Evolutionary conservation across 2,888 invertebrate species (phyloP).

Genomic region (Mimas tiliae): DNA sequence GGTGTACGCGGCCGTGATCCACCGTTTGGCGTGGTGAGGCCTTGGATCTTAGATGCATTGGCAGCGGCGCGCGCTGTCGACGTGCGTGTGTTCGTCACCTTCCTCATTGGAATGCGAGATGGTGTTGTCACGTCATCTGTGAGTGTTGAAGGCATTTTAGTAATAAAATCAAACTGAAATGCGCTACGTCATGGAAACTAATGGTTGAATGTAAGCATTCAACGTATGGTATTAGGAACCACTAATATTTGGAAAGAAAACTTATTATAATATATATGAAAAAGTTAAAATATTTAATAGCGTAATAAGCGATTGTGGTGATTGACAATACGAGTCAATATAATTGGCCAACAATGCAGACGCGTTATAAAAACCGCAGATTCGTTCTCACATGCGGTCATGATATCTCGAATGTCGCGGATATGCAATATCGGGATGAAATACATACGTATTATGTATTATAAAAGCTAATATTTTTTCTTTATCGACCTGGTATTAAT

Average conservation of each 20-base stretch:
- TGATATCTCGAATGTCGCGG: neutral
- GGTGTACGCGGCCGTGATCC: constrained; percentile 89
- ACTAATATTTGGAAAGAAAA: no score
- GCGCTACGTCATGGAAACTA: neutral
- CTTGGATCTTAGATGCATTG: constrained; percentile 82
- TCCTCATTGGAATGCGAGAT: constrained; percentile 92
- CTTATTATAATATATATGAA: no score
- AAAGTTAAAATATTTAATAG: no score
- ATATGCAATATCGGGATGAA: neutral
- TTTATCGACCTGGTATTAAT: neutral
- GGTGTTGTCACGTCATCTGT: constrained; percentile 90
- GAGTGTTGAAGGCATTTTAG: neutral
- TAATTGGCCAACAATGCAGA: neutral
- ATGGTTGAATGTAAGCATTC: neutral
- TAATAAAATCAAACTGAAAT: neutral
- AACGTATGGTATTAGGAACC: no score
- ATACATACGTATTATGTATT: neutral
- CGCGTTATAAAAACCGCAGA: constrained; percentile 2
- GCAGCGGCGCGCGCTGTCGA: constrained; percentile 84
- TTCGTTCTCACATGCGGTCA: neutral
- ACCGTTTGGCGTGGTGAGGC: constrained; percentile 85
- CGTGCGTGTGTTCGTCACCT: constrained; percentile 86
- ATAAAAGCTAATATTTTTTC: neutral
- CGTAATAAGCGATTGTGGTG: neutral
- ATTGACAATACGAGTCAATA: neutral